Conservation (phyloP, 2,797 vertebrate species). For the Atherinosoma microstoma region DNA sequence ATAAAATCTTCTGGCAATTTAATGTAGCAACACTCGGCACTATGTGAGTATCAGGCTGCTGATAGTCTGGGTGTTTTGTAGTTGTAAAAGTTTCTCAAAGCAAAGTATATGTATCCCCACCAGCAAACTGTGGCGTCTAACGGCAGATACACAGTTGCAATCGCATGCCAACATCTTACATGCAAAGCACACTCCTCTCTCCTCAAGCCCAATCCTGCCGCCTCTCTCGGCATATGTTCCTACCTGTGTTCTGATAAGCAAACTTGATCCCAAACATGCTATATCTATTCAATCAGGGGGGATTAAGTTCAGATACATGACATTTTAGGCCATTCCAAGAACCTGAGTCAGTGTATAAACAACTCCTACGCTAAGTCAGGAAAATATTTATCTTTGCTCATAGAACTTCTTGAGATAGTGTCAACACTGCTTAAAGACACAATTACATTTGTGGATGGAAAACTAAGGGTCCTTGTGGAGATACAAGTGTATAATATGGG, state of each 20-base stretch:
- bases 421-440: constrained; percentile 78
- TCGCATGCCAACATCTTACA: constrained; percentile 45
- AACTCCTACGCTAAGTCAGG: constrained; percentile 72
- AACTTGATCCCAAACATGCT: constrained; percentile 69
- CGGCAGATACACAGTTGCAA: constrained; percentile 39
- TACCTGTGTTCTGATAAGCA: constrained; percentile 56
- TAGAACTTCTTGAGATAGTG: constrained; percentile 79
- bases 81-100: constrained; percentile 11
- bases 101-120: constrained; percentile 28
- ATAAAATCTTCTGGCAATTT: constrained; percentile 31
- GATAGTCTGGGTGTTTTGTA: constrained; percentile 19
- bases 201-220: constrained; percentile 67
- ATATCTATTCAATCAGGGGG: constrained; percentile 57
- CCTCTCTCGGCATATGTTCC: constrained; percentile 43
- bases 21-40: constrained; percentile 40
- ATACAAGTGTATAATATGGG: constrained; percentile 57
- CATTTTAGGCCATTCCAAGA: constrained; percentile 76
- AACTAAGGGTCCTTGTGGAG: constrained; percentile 73
- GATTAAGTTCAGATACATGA: constrained; percentile 75
- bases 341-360: constrained; percentile 77
- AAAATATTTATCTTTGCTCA: constrained; percentile 83
- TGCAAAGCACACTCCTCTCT: constrained; percentile 22
- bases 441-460: constrained; percentile 72
- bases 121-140: constrained; percentile 45
- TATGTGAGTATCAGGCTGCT: constrained; percentile 24